Conservation (phyloP, 2,797 vertebrate genomes). For the Chloroceryle amazona region DNA sequence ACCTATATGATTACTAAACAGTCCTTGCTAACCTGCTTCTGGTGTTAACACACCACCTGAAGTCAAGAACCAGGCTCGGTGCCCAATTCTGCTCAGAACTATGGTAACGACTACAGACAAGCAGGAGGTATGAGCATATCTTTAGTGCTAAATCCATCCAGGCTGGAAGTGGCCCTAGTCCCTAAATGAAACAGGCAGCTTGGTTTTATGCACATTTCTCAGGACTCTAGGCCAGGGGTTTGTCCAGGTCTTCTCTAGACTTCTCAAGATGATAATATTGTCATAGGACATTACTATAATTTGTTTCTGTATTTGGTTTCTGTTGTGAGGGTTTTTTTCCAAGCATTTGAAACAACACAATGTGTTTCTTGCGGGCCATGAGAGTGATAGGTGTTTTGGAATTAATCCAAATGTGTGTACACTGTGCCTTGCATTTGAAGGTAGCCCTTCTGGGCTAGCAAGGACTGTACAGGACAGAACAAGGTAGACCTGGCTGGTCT, state of each 20-base stretch:
- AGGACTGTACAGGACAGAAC: background rate
- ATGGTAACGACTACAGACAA: background rate
- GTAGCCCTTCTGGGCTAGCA: background rate
- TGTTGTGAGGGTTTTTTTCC: background rate
- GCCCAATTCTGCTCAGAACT: background rate
- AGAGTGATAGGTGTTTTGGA: background rate
- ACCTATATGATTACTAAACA: background rate
- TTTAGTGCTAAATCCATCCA: background rate
- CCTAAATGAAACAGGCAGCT: background rate
- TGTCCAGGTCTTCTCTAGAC: background rate
- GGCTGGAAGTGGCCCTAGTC: background rate
- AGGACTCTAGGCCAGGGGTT: background rate
- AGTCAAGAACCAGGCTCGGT: background rate
- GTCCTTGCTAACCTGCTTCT: background rate
- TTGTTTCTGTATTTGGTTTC: background rate
- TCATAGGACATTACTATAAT: background rate
- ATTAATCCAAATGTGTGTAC: background rate
- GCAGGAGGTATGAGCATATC: background rate
- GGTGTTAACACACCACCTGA: background rate
- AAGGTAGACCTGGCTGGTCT: background rate
- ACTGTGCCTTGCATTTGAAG: background rate
- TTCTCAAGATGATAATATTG: background rate
- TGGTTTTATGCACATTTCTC: background rate
- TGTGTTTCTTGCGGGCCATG: accelerated
- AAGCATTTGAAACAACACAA: background rate